Base-by-base conservation (phyloP, 2,797 vertebrate genomes). In the Coregonus ussuriensis region DNA sequence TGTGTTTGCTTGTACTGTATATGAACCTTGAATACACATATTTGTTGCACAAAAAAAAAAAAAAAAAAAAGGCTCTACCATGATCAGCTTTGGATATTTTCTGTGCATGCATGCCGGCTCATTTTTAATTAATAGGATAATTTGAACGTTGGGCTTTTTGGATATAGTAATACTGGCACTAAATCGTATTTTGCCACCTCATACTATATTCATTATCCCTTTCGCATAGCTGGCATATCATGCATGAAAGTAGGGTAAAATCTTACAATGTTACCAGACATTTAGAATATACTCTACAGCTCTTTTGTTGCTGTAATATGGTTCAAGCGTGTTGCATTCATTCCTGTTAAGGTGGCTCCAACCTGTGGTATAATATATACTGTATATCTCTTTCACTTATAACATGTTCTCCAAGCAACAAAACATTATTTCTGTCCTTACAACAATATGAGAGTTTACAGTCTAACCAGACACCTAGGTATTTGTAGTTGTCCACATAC, bases 101-200 rank as follows among this genome's bases (percentile, higher is more conserved):
- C 41, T 47, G 41, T 47, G 35, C 4, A 35, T 35, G 41, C 80
- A 65, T 74, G 75, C 72, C 37, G 56, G 74, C 78, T 85, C 78
- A 76, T 68, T 81, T 83, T 59, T 72, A 74, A 84, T 82, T 82
- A 82, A 86, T 76, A 78, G 83, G 83, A 86, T 87, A 80, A 80
- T 85, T 68, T 6, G 77, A 77, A 83, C 77, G 62, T 67, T 81
- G 77, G 35, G 76, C 51, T 84, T 79, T 78, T 56, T 78, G 33
- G 2, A 47, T 71, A 25, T 37, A 47, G 18, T 47, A 47, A 47
- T 51, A 25, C 41, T 21, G 37, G n/a, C 47, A 18, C 37, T 2
- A 51, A 21, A 21, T 51, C 7, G 11, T 37, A n/a, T 21, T 68
- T 4, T n/a, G 66, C 37, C 15, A 41, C 16, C 31, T 41, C 33